These are phyloP conservation scores for Gymnobelideus leadbeateri DNA, from an alignment of 2,113 vertebrate genomes.

Conservation along the genomic window DNA sequence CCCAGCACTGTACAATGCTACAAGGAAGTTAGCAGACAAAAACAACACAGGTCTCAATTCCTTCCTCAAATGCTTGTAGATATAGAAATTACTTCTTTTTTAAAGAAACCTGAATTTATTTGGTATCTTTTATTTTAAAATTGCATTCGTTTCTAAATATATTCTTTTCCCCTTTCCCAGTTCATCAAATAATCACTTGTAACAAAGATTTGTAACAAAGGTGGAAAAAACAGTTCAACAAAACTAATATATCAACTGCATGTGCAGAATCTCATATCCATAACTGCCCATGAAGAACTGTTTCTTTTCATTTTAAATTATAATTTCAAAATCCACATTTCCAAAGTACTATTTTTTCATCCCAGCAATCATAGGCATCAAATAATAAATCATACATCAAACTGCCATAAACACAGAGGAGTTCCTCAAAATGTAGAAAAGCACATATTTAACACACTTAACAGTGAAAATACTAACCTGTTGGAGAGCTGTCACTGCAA, in stretches of 20 bases:
- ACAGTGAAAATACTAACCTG: conserved; percentile 85
- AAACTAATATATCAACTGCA: not conserved
- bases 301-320: not conserved
- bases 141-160: not conserved
- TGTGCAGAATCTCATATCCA: too few relatives aligned
- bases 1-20: not conserved
- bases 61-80: not conserved
- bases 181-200: not conserved
- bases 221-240: not conserved
- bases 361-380: conserved; percentile 32
- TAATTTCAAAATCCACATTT: conserved; percentile 15
- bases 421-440: conserved; percentile 16
- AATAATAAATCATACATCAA: not conserved
- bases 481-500: conserved; percentile 89
- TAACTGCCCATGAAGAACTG: not conserved
- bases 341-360: conserved; percentile 30
- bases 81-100: conserved; percentile 1
- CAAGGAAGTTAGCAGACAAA: not conserved
- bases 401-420: not conserved
- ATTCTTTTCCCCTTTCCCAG: not conserved
- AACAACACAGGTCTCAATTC: not conserved
- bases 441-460: not conserved
- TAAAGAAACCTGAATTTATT: not conserved
- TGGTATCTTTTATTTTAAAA: not conserved
- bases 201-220: not conserved